Conservation (phyloP, 1,140 invertebrate species). For the Hylaeus anthracinus region DNA sequence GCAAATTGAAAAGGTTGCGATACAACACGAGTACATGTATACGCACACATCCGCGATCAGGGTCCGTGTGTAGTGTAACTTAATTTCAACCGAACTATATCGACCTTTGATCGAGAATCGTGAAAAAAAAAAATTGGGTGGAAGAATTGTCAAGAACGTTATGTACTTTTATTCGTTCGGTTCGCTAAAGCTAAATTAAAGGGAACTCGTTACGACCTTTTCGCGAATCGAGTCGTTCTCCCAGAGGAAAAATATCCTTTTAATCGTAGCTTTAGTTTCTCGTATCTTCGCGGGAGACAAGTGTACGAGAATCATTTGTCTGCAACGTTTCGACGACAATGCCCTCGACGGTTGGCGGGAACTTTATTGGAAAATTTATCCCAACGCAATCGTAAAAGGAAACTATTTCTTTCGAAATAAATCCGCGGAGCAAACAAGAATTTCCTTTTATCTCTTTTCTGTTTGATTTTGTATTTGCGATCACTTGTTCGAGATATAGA, state of each 20-base stretch:
- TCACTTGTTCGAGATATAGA: neutral
- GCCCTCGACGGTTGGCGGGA: neutral
- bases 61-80: conserved; percentile 6
- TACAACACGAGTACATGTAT: neutral
- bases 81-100: conserved; percentile 22
- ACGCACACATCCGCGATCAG: too few species aligned
- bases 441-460: neutral
- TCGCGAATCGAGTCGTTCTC: neutral
- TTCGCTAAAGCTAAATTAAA: conserved; percentile 17
- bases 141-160: neutral
- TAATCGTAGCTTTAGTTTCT: conserved; percentile 10
- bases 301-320: conserved; percentile 11
- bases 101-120: conserved; percentile 17
- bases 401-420: too few species aligned
- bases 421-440: too few species aligned
- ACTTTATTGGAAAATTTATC: neutral
- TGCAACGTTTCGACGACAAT: neutral
- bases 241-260: conserved; percentile 5
- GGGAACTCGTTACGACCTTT: conserved; percentile 6
- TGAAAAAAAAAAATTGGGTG: conserved; percentile 18
- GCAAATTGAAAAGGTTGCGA: conserved; percentile 14
- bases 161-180: conserved; percentile 7
- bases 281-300: conserved; percentile 8
- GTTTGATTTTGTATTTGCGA: neutral
- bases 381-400: neutral